phyloP scores from a whole-genome alignment of 2,888 invertebrate species.

The Operophtera brumata region DNA sequence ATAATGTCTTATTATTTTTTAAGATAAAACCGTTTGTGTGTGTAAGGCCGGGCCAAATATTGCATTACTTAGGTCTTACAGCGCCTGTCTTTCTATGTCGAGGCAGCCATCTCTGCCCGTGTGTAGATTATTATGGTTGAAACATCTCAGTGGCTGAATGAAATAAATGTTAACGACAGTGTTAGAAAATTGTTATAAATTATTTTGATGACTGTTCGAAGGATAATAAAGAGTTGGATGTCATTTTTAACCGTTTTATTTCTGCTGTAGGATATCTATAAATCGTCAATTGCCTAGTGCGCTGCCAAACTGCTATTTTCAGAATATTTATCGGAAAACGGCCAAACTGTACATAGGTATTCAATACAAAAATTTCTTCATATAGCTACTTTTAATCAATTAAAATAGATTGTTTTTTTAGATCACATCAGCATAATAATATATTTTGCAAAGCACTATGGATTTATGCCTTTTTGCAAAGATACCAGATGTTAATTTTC shows the following conservation, averaged over 20 bases:
- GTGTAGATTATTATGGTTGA: conserved; percentile 63
- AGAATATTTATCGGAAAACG: no score
- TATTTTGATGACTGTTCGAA: conserved; percentile 83
- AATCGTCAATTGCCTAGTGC: no score
- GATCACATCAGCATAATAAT: neutral
- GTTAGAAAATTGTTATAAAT: conserved; percentile 82
- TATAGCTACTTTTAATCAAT: no score
- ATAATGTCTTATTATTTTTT: conserved; percentile 75
- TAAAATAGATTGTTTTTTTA: no score
- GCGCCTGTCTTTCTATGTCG: conserved; percentile 65
- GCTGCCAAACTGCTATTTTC: no score
- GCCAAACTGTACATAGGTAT: no score
- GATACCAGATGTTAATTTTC: neutral
- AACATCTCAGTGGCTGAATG: conserved; percentile 79
- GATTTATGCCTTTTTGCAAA: neutral
- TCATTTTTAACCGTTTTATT: conserved; percentile 65
- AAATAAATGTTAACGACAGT: conserved; percentile 78
- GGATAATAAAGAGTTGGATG: conserved; percentile 82
- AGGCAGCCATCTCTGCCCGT: conserved; percentile 65
- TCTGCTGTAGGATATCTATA: neutral
- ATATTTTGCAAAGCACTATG: neutral
- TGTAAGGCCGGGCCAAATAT: conserved; percentile 77
- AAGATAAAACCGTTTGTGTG: conserved; percentile 45
- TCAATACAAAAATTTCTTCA: no score
- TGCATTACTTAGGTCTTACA: conserved; percentile 76